Evolutionary conservation across 2,888 invertebrate genomes (phyloP), one percentile per base, ranked within the genome.

Genomic region (Cybosia mesomella): DNA sequence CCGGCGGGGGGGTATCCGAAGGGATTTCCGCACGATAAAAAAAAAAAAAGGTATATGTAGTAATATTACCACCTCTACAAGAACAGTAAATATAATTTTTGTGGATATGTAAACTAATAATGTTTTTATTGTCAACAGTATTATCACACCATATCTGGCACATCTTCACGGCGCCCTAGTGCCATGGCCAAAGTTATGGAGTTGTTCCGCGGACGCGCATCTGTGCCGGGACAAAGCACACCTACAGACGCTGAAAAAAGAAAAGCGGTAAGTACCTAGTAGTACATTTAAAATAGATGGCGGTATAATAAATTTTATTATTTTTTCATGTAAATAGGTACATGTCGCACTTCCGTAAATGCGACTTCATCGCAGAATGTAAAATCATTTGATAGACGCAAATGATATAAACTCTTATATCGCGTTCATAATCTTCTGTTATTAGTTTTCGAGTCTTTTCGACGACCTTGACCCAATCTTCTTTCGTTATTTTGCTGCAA

Each of bases 131-230:
- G 54, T 53, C 78, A 78, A 63, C 92, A 97, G 96, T 97, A 97
- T 89, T 97, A 97, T 87, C 97, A 97, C 86, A 97, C 97, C 49
- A 96, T 97, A 72, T 97, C 97, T 7, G 97, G 96, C 8, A 92
- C 94, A 22, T 88, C 90, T 0, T 81, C 89, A 0, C 92, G 96
- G 18, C 95, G 96, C 9, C 96, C 97, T 0, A 97, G 97, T 82
- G 98, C 98, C 3, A 98, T 98, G 95, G 97, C 98, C 75, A 98
- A 98, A 95, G 98, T 98, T 63, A 98, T 98, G 97, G 98, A 98
- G 90, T 97, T 98, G 87, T 98, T 98, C 91, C 96, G 98, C 70
- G 96, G 94, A 0, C 86, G 93, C 7, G 87, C 90, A 0, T 91
- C 92, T 0, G 71, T 86, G 4, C 89, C 92, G 0, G 89, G 84